Conservation (phyloP, 2,888 invertebrate species). For the Caenorhabditis sp. region DNA sequence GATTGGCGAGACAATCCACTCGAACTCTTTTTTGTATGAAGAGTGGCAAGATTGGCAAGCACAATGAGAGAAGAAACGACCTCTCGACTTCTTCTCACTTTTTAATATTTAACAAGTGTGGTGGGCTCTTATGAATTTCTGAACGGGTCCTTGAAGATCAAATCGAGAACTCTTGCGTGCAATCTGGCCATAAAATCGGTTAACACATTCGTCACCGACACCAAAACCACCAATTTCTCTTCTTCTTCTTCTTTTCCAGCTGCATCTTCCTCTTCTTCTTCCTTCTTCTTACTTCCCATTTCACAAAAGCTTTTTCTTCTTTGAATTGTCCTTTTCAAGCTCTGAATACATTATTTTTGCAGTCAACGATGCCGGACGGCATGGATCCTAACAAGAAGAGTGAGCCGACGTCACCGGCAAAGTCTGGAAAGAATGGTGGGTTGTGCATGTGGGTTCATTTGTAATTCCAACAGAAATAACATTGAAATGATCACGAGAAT, state of each 20-base stretch:
- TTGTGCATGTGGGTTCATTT: not conserved
- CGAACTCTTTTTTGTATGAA: conserved; percentile 15
- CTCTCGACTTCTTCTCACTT: not conserved
- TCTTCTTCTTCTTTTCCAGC: not conserved
- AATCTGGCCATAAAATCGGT: not conserved
- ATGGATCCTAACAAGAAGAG: conserved; percentile 27
- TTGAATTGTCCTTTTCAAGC: not conserved
- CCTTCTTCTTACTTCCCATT: not conserved
- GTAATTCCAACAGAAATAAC: not conserved
- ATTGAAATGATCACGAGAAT: conserved; percentile 1
- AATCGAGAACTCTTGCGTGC: not conserved
- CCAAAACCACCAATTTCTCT: not conserved
- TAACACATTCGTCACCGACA: too few species aligned
- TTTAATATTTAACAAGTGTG: conserved; percentile 7
- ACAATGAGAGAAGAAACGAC: conserved; percentile 6
- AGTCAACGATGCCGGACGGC: conserved; percentile 35
- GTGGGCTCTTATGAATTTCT: conserved; percentile 28
- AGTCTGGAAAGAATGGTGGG: conserved; percentile 40
- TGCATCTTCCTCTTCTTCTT: not conserved
- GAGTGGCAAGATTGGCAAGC: conserved; percentile 13
- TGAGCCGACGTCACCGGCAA: conserved; percentile 42
- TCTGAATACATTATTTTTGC: not conserved
- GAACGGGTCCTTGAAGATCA: conserved; percentile 2
- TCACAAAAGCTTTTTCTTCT: not conserved
- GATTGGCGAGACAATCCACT: conserved; percentile 2